A percentile compares a stretch with the other conserved stretches of the same genome.
Conservation (phyloP, 1,140 invertebrate genomes). For the Sitodiplosis mosellana region DNA sequence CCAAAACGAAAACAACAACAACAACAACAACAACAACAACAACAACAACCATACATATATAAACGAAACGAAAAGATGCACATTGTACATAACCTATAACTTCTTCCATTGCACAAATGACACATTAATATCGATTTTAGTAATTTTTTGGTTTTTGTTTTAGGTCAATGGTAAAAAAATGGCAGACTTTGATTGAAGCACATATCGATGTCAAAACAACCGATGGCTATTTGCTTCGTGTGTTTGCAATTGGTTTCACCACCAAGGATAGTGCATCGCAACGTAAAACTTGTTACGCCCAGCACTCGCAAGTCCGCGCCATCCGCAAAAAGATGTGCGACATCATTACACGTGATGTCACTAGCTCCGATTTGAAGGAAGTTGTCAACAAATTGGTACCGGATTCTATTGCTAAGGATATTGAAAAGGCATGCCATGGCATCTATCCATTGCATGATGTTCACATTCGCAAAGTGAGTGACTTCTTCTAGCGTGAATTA, state of each 20-base stretch:
- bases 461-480: slow-evolving; percentile 79
- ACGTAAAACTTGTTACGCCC: slow-evolving; percentile 95
- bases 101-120: no score
- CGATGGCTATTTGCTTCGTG: slow-evolving; percentile 87
- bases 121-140: no score
- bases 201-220: slow-evolving; percentile 96
- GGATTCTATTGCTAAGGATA: slow-evolving; percentile 97
- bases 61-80: no score
- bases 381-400: slow-evolving; percentile 91
- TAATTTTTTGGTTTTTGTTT: background rate
- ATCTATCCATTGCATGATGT: slow-evolving; percentile 98
- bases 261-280: slow-evolving; percentile 84
- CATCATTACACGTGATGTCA: slow-evolving; percentile 82
- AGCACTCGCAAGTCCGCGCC: slow-evolving; percentile 82
- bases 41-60: no score
- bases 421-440: slow-evolving; percentile 89
- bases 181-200: slow-evolving; percentile 94
- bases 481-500: no score
- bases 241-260: slow-evolving; percentile 99
- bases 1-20: no score
- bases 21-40: no score
- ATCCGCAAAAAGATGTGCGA: slow-evolving; percentile 95
- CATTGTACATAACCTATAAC: no score
- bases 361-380: slow-evolving; percentile 73
- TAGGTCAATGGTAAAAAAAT: slow-evolving; percentile 97